These are phyloP conservation scores for Ophraella communa DNA, from an alignment of 2,888 invertebrate genomes.

Conservation along the genomic window DNA sequence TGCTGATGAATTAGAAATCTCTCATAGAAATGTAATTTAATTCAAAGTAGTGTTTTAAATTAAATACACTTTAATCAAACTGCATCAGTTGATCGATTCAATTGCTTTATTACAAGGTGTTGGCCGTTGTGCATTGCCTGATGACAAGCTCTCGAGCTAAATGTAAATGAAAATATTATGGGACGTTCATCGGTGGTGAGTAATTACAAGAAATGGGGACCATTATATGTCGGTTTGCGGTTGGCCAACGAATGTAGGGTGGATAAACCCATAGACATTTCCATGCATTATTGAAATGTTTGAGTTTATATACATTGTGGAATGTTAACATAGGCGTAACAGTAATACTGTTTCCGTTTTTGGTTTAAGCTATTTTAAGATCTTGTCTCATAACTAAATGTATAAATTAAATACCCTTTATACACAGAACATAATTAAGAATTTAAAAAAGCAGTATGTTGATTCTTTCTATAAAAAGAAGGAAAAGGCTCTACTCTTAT, in stretches of 20 bases:
- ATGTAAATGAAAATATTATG: constrained; percentile 24
- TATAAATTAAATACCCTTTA: no score
- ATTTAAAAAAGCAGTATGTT: no score
- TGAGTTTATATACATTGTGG: not conserved
- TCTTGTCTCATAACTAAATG: no score
- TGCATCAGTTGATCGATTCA: no score
- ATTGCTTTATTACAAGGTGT: constrained; percentile 1
- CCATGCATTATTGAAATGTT: constrained; percentile 10
- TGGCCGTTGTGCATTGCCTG: not conserved
- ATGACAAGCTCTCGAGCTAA: not conserved
- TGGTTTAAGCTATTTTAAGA: not conserved
- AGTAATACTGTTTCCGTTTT: not conserved
- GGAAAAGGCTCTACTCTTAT: no score
- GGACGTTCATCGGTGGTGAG: constrained; percentile 13
- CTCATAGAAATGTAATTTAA: no score
- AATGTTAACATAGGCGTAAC: not conserved
- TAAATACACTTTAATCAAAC: no score
- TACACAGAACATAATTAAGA: no score
- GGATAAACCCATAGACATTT: constrained; percentile 15
- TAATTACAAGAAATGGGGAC: constrained; percentile 18
- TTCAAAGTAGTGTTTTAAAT: no score
- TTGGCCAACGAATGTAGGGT: not conserved
- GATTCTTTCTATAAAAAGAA: no score
- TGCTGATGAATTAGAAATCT: no score
- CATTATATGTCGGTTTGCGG: constrained; percentile 10